These are phyloP conservation scores for Hypotaenidia okinawae DNA, from an alignment of 2,797 vertebrate genomes.

Conservation along the genomic window DNA sequence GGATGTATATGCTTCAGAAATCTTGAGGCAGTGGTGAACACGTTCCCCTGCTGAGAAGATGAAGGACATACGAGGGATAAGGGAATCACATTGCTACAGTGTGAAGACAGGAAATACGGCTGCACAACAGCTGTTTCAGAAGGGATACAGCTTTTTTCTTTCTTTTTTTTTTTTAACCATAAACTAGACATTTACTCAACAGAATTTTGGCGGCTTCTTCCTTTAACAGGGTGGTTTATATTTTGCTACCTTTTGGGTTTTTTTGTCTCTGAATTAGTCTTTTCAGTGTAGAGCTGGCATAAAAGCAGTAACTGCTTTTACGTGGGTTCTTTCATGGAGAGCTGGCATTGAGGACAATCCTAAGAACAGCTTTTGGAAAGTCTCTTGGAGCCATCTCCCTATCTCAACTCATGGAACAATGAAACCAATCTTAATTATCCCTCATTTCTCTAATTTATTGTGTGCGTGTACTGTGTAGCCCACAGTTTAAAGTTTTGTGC, in stretches of 20 bases:
- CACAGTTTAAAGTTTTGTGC: neutral
- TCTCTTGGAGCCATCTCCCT: neutral
- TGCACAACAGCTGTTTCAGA: neutral
- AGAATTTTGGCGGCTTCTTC: neutral
- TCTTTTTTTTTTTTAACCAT: neutral
- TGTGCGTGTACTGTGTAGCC: neutral
- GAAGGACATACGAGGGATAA: neutral
- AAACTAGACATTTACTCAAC: neutral
- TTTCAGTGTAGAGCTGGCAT: neutral
- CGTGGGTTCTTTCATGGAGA: neutral
- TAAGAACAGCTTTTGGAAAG: neutral
- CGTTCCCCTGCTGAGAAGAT: neutral
- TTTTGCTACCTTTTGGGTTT: neutral
- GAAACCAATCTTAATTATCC: neutral
- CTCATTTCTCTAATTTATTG: neutral
- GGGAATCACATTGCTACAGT: neutral
- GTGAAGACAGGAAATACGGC: neutral
- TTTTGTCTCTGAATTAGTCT: neutral
- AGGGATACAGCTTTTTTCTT: neutral
- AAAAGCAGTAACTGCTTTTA: neutral
- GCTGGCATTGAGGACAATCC: neutral
- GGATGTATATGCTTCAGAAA: neutral
- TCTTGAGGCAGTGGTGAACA: neutral
- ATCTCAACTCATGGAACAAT: neutral
- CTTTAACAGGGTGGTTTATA: neutral